Evolutionary conservation across 2,888 invertebrate species (phyloP).

Genomic region (Lathronympha strigana): DNA sequence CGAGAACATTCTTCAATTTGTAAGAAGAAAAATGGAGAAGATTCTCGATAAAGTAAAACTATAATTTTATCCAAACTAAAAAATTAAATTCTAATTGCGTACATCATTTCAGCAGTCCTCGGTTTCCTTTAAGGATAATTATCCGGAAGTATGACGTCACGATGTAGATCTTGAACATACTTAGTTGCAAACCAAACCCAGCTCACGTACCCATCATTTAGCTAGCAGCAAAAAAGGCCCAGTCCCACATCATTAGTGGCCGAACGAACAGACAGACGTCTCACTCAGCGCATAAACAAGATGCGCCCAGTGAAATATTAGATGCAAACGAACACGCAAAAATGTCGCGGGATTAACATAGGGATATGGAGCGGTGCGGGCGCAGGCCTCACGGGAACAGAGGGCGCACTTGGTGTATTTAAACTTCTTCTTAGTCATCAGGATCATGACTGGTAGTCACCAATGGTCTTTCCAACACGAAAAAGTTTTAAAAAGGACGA

Average conservation of each 20-base stretch:
- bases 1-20: too few species aligned
- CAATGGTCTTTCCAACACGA: too few species aligned
- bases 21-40: too few species aligned
- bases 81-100: background rate
- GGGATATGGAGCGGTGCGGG: conserved; percentile 57
- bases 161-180: conserved; percentile 20
- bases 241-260: conserved; percentile 74
- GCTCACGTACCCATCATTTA: conserved; percentile 71
- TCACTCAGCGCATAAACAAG: conserved; percentile 79
- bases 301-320: conserved; percentile 74
- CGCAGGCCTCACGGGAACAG: conserved; percentile 18
- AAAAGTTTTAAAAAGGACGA: too few species aligned
- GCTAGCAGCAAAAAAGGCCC: conserved; percentile 74
- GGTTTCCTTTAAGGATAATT: conserved; percentile 8
- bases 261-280: conserved; percentile 70
- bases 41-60: too few species aligned
- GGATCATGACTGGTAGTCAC: background rate
- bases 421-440: background rate
- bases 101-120: background rate
- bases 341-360: conserved; percentile 77
- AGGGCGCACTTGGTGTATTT: conserved; percentile 9
- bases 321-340: conserved; percentile 76
- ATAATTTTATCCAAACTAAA: background rate
- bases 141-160: conserved; percentile 20
- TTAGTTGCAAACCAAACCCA: conserved; percentile 54